Percentiles rank a stretch among this genome's conserved stretches.
phyloP scores from a whole-genome alignment of 2,113 vertebrate species.

The Larimichthys polyactis region DNA sequence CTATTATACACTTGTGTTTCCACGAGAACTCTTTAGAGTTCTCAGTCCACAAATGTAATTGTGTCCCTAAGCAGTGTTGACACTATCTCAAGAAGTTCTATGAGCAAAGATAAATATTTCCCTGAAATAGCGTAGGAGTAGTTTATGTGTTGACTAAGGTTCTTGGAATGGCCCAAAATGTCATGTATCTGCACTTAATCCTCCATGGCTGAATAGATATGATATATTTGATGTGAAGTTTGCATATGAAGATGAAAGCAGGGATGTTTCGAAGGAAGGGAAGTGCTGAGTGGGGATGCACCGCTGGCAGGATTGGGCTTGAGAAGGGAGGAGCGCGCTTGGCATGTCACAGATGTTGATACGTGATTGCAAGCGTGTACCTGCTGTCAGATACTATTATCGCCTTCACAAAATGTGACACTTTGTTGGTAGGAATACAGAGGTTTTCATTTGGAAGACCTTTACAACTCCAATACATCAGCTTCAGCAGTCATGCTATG shows the following conservation, averaged over 20 bases:
- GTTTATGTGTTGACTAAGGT: constrained; percentile 78
- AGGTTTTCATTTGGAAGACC: constrained; percentile 24
- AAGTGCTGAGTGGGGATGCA: constrained; percentile 43
- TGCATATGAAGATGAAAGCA: constrained; percentile 56
- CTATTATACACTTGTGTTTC: constrained; percentile 60
- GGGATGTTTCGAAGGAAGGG: constrained; percentile 33
- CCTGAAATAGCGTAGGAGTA: constrained; percentile 71
- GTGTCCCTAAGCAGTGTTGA: constrained; percentile 79
- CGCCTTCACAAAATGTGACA: constrained; percentile 21
- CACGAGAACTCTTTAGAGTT: constrained; percentile 66
- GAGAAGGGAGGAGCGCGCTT: constrained; percentile 40
- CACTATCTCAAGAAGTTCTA: constrained; percentile 80
- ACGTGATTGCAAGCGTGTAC: constrained; percentile 42
- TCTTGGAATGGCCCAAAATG: constrained; percentile 77
- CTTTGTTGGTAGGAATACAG: constrained; percentile 25
- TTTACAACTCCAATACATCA: constrained; percentile 8
- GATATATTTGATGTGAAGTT: constrained; percentile 67
- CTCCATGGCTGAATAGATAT: constrained; percentile 61
- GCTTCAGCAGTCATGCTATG: constrained; percentile 8
- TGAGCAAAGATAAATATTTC: constrained; percentile 83
- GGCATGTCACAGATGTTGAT: constrained; percentile 45
- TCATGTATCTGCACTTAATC: constrained; percentile 75
- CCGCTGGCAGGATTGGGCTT: constrained; percentile 57
- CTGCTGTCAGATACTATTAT: constrained; percentile 42
- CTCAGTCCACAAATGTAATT: constrained; percentile 72